Conservation (phyloP, 1,140 invertebrate genomes). For the Apis cerana region DNA sequence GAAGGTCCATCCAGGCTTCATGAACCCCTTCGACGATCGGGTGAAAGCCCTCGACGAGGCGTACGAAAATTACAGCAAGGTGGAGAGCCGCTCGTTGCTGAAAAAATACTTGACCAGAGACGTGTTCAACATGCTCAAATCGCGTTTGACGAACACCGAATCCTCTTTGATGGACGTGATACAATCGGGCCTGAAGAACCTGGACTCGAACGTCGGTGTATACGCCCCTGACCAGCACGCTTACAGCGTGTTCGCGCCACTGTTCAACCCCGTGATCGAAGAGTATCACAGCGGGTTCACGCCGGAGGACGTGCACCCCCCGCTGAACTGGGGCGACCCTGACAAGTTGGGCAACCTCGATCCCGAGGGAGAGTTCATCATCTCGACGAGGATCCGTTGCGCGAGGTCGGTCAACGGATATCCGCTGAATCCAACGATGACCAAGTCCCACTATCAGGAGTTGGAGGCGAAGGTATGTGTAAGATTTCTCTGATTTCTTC, state of each 20-base stretch:
- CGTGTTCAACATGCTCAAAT: slow-evolving; percentile 85
- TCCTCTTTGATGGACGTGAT: slow-evolving; percentile 86
- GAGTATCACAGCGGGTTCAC: slow-evolving; percentile 88
- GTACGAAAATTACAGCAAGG: slow-evolving; percentile 60
- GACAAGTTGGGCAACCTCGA: slow-evolving; percentile 87
- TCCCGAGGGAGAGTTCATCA: slow-evolving; percentile 85
- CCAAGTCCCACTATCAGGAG: slow-evolving; percentile 85
- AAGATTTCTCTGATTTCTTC: no score
- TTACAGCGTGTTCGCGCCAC: slow-evolving; percentile 85
- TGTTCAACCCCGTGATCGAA: slow-evolving; percentile 90
- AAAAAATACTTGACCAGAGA: slow-evolving; percentile 87
- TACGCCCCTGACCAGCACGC: slow-evolving; percentile 89
- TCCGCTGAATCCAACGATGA: slow-evolving; percentile 89
- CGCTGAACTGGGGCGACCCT: slow-evolving; percentile 86
- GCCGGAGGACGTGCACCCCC: slow-evolving; percentile 84
- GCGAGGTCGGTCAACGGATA: slow-evolving; percentile 87
- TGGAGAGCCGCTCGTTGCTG: slow-evolving; percentile 83
- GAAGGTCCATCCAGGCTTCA: slow-evolving; percentile 25
- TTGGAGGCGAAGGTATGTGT: slow-evolving; percentile 81
- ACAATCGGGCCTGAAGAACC: slow-evolving; percentile 85
- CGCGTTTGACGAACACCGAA: slow-evolving; percentile 83
- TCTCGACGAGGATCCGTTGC: slow-evolving; percentile 89
- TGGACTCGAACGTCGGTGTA: slow-evolving; percentile 84
- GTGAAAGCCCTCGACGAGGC: slow-evolving; percentile 40
- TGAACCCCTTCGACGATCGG: slow-evolving; percentile 25